Base-by-base conservation (phyloP, 92 coral and sea anemone genomes). In the Plumapathes pennacea region DNA sequence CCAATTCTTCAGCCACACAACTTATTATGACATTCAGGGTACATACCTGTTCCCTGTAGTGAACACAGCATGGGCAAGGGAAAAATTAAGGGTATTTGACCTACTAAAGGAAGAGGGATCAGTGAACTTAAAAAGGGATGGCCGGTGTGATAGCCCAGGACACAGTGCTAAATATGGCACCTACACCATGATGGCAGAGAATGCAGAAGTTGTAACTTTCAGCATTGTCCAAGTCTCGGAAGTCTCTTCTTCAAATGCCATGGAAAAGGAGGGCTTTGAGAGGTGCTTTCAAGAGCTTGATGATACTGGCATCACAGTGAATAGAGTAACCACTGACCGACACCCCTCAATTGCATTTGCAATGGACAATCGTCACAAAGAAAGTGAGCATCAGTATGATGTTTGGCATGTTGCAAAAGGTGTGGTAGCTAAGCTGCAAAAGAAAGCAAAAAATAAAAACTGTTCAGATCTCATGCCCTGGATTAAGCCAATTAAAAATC, bases 111-210 rank as follows among this genome's bases (percentile, higher is more conserved):
- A 29, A 33, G 51, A 73, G 54, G 78, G 41, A 12, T 25, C 42
- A 27, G 74, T 78, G 3, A 62, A 41, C 47, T 57, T 84, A 14
- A 84, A 57, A 60, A 82, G 90, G 28, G 90, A 78, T 84, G 85
- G 78, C n/a, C 24, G 78, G 50, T 78, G 89, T 62, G 83, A 75
- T 54, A 75, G 83, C 30, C 89, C 79, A 21, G 85, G 90, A 29
- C 86, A 84, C 64, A 72, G 48, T 56, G 82, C 90, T 46, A 84
- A 69, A 25, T 81, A 73, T 47, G 69, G 88, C 13, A 81, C 82
- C 0, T 81, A 81, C 62, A 81, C 88, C 7, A 77, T 84, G 90
- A 62, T 64, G 61, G 58, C 40, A 31, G 50, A 60, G 43, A 34
- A 76, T 17, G 77, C 72, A 23, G 64, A 83, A 30, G 47, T 76